These are phyloP conservation scores for Dastarcus helophoroides DNA, from an alignment of 2,888 invertebrate genomes.

Conservation along the genomic window DNA sequence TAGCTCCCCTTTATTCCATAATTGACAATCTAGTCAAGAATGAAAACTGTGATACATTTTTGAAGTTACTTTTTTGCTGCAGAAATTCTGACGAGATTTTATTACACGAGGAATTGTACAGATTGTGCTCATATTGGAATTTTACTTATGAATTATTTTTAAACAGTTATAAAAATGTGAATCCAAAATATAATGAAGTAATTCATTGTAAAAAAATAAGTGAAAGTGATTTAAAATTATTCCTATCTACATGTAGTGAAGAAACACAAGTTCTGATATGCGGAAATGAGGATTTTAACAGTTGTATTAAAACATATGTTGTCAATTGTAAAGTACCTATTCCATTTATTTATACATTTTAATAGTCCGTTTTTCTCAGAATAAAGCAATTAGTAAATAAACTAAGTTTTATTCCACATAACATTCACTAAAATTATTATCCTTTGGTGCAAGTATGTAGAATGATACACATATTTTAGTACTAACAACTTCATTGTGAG, in stretches of 20 bases:
- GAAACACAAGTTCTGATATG: constrained; percentile 44
- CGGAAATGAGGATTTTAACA: constrained; percentile 48
- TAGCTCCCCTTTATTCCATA: constrained; percentile 57
- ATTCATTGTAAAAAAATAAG: constrained; percentile 35
- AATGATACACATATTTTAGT: too few species aligned
- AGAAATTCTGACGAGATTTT: constrained; percentile 44
- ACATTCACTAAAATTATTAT: too few species aligned
- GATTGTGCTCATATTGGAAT: constrained; percentile 58
- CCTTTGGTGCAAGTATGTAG: too few species aligned
- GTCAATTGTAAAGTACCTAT: constrained; percentile 24
- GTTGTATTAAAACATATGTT: constrained; percentile 35
- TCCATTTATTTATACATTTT: too few species aligned
- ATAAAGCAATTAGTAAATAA: too few species aligned
- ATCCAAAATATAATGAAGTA: constrained; percentile 43
- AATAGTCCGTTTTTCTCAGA: too few species aligned
- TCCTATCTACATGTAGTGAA: constrained; percentile 26
- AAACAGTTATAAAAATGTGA: constrained; percentile 15
- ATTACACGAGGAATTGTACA: constrained; percentile 49
- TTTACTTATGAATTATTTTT: constrained; percentile 55
- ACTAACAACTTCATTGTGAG: too few species aligned
- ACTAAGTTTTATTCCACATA: too few species aligned
- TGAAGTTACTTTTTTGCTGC: constrained; percentile 54
- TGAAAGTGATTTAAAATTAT: constrained; percentile 28
- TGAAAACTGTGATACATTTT: constrained; percentile 53
- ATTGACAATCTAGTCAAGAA: constrained; percentile 49